Evolutionary conservation across 2,888 invertebrate genomes (phyloP), one percentile per base, ranked within the genome.

Genomic region (Dorcus parallelipipedus): DNA sequence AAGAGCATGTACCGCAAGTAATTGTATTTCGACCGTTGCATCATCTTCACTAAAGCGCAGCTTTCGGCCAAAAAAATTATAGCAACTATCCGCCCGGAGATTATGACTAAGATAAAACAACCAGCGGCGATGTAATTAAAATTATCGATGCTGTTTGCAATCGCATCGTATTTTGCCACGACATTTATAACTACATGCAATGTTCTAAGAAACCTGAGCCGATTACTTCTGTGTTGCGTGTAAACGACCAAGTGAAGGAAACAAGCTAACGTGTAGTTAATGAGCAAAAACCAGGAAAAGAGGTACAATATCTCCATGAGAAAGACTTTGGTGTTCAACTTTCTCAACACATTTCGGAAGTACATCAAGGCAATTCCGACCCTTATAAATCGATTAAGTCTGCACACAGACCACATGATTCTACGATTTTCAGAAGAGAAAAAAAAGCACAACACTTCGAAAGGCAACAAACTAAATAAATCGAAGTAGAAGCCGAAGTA

Each of bases 401-500:
- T 49, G 40, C 50, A 43, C 10, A 54, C 20, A 0, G 38, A 23
- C 45, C 53, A 57, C 3, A 56, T 40, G 7, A 43, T 14, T 23
- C 33, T 23, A 6, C 38, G 43, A 39, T 52, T 47, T 7, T 8
- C 7, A 2, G 38, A n/a, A 9, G 33, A 9, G 40, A 64, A 60
- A n/a, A 60, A 42, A 0, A 67, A 43, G 1, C 55, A 50, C 6
- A 64, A 39, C 9, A 60, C 14, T 60, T 69, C 69, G 8, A 68
- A 45, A 3, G 69, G 69, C 2, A 68, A 9, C 17, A 58, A 47
- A 7, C 60, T 57, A 5, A 54, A 47, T 4, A 67, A 8, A 20
- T 69, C 64, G 8, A 66, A 55, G 40, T 56, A 61, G 52, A 69
- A 69, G 40, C 67, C 69, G 9, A 53, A 33, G 7, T 38, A 54